Evolutionary conservation across 1,140 invertebrate genomes (phyloP), one percentile per base, ranked within the genome.

Genomic region (Laodelphax striatellus): DNA sequence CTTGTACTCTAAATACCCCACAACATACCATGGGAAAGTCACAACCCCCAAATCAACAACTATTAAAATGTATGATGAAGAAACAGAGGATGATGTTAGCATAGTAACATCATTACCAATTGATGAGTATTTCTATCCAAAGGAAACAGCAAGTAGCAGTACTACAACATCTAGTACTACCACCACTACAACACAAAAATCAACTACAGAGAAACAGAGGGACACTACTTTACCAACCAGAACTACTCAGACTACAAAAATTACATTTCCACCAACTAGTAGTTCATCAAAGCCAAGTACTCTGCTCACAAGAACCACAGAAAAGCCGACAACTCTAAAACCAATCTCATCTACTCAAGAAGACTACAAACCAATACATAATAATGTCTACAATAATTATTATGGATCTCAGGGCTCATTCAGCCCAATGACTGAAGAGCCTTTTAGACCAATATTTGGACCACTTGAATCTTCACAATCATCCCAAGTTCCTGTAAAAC

Each of bases 401-500:
- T 55, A 60, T 42, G 41, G 53, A n/a, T 42, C 52, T 38, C n/a
- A 38, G 5, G 59, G 55, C 21, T 17, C 43, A 22, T 24, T 55
- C 19, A 24, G 46, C 22, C 52, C 38, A 16, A 22, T 53, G 19
- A 60, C 53, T 21, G 62, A 73, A 8, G 61, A 68, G 5, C 68
- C 70, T 0, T 74, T 75, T 34, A 68, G 69, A 55, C 69, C 74
- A 16, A 61, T 73, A 4, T 64, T 66, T 62, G 64, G 61, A 11
- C 63, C 65, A 16, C 13, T 19, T 28, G 60, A 62, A 5, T 24
- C 52, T 13, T n/a, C 28, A 55, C 54, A 11, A 14, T 55, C 54
- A 16, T 17, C 22, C 6, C 19, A 31, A 31, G 38, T 34, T 55
- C 22, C 31, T 34, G n/a, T 19, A 55, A 28, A 24, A 21, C 38